Conservation (phyloP, 30 jellyfish, hydroid and myxozoan genomes). For the Aurelia aurita region DNA sequence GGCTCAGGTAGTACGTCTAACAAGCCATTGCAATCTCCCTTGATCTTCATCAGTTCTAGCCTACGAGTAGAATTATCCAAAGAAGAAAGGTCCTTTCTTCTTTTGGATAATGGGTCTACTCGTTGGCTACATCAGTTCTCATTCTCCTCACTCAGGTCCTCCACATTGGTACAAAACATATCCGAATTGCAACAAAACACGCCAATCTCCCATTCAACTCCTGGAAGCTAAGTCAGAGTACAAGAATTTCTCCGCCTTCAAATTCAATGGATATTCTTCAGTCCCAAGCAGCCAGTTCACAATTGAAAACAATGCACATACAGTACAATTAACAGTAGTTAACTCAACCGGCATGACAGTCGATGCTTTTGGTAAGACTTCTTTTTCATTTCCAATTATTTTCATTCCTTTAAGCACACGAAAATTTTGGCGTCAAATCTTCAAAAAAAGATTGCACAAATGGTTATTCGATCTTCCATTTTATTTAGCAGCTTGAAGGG, state of each 20-base stretch:
- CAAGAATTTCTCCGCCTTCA: slow-evolving; percentile 8
- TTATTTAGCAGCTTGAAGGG: too few relatives aligned
- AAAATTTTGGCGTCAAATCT: too few relatives aligned
- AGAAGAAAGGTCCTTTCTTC: too few relatives aligned
- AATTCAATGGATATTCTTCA: slow-evolving; percentile 50
- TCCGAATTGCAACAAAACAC: slow-evolving; percentile 46
- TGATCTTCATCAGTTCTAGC: too few relatives aligned
- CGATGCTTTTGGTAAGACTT: slow-evolving; percentile 39
- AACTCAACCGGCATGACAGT: slow-evolving; percentile 41
- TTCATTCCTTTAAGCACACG: too few relatives aligned
- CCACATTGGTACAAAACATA: slow-evolving; percentile 37
- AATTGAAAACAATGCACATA: slow-evolving; percentile 57
- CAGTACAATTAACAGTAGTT: slow-evolving; percentile 33
- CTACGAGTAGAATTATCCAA: too few relatives aligned
- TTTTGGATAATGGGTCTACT: too few relatives aligned
- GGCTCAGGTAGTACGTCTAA: too few relatives aligned
- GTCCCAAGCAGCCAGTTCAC: not conserved
- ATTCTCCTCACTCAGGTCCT: slow-evolving; percentile 34
- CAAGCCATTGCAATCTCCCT: too few relatives aligned
- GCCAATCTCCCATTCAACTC: slow-evolving; percentile 68
- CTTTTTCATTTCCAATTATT: not conserved
- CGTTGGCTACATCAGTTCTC: too few relatives aligned
- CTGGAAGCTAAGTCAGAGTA: not conserved
- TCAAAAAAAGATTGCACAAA: too few relatives aligned
- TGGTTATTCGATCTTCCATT: too few relatives aligned